phyloP scores from a whole-genome alignment of 2,113 vertebrate genomes.

The Opisthocomus hoazin region DNA sequence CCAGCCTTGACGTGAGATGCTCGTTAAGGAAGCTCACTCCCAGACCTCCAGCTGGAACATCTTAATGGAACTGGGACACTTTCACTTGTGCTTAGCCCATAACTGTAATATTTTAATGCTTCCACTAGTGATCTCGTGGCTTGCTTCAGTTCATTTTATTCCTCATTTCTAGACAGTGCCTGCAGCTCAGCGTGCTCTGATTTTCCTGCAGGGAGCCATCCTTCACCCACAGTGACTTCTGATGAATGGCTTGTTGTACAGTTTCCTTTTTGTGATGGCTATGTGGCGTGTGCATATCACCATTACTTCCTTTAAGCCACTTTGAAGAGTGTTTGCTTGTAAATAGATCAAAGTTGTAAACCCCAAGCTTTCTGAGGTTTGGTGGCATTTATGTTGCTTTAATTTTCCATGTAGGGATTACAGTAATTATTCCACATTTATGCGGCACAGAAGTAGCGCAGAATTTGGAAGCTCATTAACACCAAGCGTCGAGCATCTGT shows the following conservation, averaged over 20 bases:
- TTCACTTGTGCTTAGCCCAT: neutral
- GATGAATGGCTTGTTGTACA: neutral
- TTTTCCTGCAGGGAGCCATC: neutral
- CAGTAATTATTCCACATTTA: neutral
- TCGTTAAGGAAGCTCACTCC: neutral
- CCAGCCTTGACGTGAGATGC: no score
- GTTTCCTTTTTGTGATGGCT: neutral
- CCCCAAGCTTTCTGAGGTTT: neutral
- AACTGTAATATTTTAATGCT: neutral
- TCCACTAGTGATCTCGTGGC: neutral
- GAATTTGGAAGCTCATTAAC: neutral
- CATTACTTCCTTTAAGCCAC: neutral
- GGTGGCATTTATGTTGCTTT: neutral
- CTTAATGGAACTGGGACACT: neutral
- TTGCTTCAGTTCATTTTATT: neutral
- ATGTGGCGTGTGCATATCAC: no score
- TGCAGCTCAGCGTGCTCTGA: neutral
- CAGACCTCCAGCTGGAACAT: neutral
- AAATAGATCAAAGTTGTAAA: neutral
- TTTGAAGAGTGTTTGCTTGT: neutral
- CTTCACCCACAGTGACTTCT: neutral
- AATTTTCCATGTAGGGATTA: neutral
- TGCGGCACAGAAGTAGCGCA: neutral
- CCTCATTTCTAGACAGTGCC: neutral
- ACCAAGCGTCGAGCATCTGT: neutral